Percentiles rank a stretch among this genome's conserved stretches.
phyloP scores from a whole-genome alignment of 1,140 invertebrate genomes.

The Plectrocnemia conspersa region DNA sequence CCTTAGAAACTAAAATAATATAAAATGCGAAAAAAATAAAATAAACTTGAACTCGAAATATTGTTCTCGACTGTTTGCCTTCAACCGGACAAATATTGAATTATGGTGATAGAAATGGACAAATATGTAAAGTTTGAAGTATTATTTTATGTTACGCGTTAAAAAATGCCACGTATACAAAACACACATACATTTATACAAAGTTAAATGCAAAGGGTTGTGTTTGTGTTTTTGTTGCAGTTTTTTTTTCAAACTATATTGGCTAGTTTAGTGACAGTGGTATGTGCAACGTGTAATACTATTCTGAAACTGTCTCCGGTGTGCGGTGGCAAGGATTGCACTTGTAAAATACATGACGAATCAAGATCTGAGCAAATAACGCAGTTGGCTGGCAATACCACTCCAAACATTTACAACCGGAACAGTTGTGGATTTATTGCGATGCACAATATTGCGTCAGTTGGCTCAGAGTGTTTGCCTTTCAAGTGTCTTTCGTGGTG shows the following conservation, averaged over 20 bases:
- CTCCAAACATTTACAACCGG: not conserved
- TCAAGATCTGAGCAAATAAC: conserved; percentile 29
- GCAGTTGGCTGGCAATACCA: not conserved
- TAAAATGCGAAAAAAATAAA: too few relatives aligned
- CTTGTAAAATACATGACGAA: conserved; percentile 28
- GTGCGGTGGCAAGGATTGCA: not conserved
- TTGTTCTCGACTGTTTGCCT: not conserved
- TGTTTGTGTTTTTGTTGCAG: too few relatives aligned
- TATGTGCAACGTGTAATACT: not conserved
- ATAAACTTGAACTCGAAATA: not conserved
- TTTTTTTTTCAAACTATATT: not conserved
- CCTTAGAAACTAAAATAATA: too few relatives aligned
- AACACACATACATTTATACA: too few relatives aligned
- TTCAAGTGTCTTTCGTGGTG: too few relatives aligned
- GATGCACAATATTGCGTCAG: conserved; percentile 12
- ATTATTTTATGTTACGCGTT: too few relatives aligned
- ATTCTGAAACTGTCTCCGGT: too few relatives aligned
- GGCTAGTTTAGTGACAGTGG: not conserved
- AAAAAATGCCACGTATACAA: too few relatives aligned
- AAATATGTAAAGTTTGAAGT: conserved; percentile 14
- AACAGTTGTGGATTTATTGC: conserved; percentile 12
- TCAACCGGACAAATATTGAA: conserved; percentile 19
- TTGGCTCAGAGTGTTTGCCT: too few relatives aligned
- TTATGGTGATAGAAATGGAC: conserved; percentile 21
- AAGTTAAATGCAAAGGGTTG: too few relatives aligned